A percentile compares a stretch with the other conserved stretches of the same genome.
Evolutionary conservation across 2,797 vertebrate species (phyloP).

Genomic region (Megaceryle alcyon): DNA sequence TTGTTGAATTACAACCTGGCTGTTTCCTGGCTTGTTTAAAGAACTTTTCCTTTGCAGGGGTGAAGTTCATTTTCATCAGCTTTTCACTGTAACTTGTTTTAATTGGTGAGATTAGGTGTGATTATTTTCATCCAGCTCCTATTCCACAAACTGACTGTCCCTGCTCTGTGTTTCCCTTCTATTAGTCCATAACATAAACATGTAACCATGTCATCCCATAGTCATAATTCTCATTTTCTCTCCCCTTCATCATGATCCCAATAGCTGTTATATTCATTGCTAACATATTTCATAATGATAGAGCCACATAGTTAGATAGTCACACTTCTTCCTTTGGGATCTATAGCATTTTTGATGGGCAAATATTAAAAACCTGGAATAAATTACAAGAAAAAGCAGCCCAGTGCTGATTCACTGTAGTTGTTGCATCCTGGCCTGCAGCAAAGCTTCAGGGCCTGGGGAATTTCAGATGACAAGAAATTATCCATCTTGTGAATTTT

Average conservation of each 20-base stretch:
- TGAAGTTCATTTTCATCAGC: neutral
- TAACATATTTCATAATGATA: neutral
- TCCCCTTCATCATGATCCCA: neutral
- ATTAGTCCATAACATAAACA: too few relatives aligned
- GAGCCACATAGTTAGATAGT: neutral
- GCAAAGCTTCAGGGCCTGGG: neutral
- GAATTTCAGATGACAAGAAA: neutral
- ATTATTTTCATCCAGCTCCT: neutral
- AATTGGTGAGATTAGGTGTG: fast-evolving
- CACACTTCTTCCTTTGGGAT: neutral
- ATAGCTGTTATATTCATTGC: neutral
- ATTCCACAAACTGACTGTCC: neutral
- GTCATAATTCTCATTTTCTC: neutral
- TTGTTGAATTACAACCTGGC: neutral
- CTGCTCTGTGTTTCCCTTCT: neutral
- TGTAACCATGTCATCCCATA: neutral
- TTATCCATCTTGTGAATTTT: neutral
- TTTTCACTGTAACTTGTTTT: neutral
- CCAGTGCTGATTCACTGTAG: fast-evolving
- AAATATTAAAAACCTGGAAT: neutral
- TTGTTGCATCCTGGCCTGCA: fast-evolving
- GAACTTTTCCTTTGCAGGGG: neutral
- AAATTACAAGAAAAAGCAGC: neutral
- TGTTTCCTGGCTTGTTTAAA: neutral
- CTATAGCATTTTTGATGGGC: neutral